Percentiles rank a stretch among this genome's conserved stretches.
Evolutionary conservation across 2,113 vertebrate genomes (phyloP).

Genomic region (Tragelaphus imberbis): DNA sequence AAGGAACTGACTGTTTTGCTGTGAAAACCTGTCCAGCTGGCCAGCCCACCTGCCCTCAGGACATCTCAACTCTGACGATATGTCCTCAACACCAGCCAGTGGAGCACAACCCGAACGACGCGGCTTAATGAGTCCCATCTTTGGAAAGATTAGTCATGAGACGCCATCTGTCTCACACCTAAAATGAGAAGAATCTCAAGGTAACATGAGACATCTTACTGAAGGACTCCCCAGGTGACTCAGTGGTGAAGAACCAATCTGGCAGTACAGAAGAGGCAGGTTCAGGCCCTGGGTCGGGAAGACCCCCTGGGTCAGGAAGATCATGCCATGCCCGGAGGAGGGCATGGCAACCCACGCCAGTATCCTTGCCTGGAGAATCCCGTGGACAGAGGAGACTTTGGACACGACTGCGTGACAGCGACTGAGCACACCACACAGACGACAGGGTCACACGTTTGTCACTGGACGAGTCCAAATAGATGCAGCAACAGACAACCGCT

Average conservation of each 20-base stretch:
- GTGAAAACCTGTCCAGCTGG: neutral
- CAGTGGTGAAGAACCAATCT: neutral
- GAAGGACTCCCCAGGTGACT: neutral
- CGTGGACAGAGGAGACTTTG: neutral
- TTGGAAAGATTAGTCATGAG: neutral
- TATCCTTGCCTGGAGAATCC: neutral
- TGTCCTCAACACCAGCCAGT: neutral
- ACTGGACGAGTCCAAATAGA: neutral
- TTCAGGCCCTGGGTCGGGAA: neutral
- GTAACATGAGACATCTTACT: neutral
- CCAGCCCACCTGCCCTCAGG: neutral
- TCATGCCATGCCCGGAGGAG: neutral
- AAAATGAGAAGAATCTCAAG: neutral
- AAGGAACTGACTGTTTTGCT: neutral
- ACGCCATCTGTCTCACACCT: neutral
- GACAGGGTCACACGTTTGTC: slow-evolving; percentile 8
- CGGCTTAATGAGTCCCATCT: neutral
- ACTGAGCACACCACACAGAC: fast-evolving
- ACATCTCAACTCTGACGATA: neutral
- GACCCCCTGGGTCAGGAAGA: neutral
- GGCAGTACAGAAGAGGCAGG: fast-evolving
- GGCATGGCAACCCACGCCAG: neutral
- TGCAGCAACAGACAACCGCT: neutral
- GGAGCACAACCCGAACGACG: neutral
- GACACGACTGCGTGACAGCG: neutral